These are phyloP conservation scores for Oplegnathus fasciatus DNA, from an alignment of 2,113 vertebrate species.

Conservation along the genomic window DNA sequence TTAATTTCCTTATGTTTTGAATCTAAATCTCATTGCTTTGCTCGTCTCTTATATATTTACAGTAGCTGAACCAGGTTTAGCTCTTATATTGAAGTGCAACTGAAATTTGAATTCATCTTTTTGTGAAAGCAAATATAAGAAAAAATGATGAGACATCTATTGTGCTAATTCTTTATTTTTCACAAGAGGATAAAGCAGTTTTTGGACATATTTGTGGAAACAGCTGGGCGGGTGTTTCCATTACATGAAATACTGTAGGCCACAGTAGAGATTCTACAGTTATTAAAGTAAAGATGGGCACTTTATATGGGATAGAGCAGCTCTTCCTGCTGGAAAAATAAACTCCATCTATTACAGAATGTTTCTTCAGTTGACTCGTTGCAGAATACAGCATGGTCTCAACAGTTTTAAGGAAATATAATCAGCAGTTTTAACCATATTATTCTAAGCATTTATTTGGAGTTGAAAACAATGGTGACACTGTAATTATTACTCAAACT, in stretches of 20 bases:
- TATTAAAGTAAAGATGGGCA: slow-evolving; percentile 15
- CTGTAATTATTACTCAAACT: background rate
- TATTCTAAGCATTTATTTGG: background rate
- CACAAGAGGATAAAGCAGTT: too few relatives aligned
- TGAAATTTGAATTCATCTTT: too few relatives aligned
- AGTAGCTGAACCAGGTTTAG: background rate
- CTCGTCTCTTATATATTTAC: background rate
- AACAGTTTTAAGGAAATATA: background rate
- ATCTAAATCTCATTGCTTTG: background rate
- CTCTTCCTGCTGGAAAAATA: background rate
- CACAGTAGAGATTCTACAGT: too few relatives aligned
- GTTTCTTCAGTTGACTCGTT: background rate
- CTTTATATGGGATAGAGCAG: background rate
- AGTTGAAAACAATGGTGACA: background rate
- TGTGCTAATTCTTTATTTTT: too few relatives aligned
- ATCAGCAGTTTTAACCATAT: background rate
- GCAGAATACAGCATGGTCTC: background rate
- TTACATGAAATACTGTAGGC: too few relatives aligned
- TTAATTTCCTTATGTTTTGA: background rate
- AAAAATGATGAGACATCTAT: too few relatives aligned
- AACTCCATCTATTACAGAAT: background rate
- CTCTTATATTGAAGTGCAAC: background rate
- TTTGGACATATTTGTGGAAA: too few relatives aligned
- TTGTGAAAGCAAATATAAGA: too few relatives aligned
- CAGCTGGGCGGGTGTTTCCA: too few relatives aligned